A percentile compares a stretch with the other conserved stretches of the same genome.
Evolutionary conservation across 2,797 vertebrate genomes (phyloP).

Genomic region (Poeciliopsis paucimaculata): DNA sequence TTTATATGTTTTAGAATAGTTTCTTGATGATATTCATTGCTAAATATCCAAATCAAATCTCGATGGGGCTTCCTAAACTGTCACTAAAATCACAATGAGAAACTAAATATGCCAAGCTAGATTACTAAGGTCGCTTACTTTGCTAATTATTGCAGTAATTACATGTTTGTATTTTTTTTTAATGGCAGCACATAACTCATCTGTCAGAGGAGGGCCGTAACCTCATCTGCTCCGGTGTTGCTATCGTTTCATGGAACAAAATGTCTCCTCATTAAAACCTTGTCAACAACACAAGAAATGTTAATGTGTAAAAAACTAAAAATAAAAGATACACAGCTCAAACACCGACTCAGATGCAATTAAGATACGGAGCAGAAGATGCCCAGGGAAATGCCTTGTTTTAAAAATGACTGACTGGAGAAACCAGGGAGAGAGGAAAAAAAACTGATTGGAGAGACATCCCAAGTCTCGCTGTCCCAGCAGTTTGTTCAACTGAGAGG

Average conservation of each 20-base stretch:
- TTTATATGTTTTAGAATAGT: too few relatives aligned
- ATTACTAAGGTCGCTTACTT: conserved; percentile 45
- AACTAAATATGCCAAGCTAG: conserved; percentile 23
- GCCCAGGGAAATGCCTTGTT: not conserved
- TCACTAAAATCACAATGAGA: conserved; percentile 27
- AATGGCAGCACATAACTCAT: conserved; percentile 14
- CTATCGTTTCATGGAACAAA: conserved; percentile 6
- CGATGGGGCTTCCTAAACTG: not conserved
- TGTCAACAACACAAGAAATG: not conserved
- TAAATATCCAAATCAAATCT: not conserved
- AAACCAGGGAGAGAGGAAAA: not conserved
- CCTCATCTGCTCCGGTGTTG: not conserved
- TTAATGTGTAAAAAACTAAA: not conserved
- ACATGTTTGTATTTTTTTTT: conserved; percentile 25
- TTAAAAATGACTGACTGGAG: not conserved
- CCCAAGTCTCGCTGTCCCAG: not conserved
- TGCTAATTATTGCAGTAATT: conserved; percentile 50
- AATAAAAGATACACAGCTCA: not conserved
- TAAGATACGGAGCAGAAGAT: not conserved
- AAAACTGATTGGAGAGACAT: conserved; percentile 9
- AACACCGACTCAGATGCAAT: conserved; percentile 1
- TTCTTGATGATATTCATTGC: not conserved
- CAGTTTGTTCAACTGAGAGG: conserved; percentile 12
- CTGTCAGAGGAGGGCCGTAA: conserved; percentile 12
- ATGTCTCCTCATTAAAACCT: conserved; percentile 26